A percentile compares a stretch with the other conserved stretches of the same genome.
These are phyloP conservation scores for Electrophaes corylata DNA, from an alignment of 2,888 invertebrate species.

Conservation along the genomic window DNA sequence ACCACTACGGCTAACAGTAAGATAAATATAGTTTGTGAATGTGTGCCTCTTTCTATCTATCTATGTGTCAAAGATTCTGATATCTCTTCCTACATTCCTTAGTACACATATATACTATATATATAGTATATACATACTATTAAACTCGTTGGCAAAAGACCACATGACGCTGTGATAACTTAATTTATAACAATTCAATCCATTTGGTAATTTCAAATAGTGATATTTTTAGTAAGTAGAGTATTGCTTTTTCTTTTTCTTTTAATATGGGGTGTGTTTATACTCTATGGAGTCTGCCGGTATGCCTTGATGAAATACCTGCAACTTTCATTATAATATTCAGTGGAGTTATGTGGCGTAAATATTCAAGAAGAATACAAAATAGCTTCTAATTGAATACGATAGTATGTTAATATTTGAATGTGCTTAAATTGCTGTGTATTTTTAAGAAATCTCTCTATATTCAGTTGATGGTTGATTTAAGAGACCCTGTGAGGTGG, in stretches of 20 bases:
- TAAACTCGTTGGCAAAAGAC: too few species aligned
- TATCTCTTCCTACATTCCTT: too few species aligned
- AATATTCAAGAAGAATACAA: conserved; percentile 47
- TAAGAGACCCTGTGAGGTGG: neutral
- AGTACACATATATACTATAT: too few species aligned
- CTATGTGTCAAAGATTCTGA: too few species aligned
- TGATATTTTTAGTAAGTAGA: too few species aligned
- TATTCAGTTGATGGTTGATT: neutral
- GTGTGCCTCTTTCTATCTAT: too few species aligned
- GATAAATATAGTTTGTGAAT: too few species aligned
- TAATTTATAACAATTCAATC: too few species aligned
- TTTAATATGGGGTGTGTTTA: neutral
- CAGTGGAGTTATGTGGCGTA: conserved; percentile 50
- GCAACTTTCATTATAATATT: conserved; percentile 52
- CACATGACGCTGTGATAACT: too few species aligned
- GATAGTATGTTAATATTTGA: conserved; percentile 49
- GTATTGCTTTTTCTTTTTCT: neutral
- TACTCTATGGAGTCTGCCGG: neutral
- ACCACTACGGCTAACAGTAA: too few species aligned
- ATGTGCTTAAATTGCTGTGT: conserved; percentile 25
- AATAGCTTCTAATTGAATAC: conserved; percentile 53
- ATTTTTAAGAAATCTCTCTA: neutral
- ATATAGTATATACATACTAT: too few species aligned
- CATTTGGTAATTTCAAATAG: too few species aligned
- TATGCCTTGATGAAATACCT: neutral